Evolutionary conservation across 2,113 vertebrate genomes (phyloP).

Genomic region (Hystrix cristata): DNA sequence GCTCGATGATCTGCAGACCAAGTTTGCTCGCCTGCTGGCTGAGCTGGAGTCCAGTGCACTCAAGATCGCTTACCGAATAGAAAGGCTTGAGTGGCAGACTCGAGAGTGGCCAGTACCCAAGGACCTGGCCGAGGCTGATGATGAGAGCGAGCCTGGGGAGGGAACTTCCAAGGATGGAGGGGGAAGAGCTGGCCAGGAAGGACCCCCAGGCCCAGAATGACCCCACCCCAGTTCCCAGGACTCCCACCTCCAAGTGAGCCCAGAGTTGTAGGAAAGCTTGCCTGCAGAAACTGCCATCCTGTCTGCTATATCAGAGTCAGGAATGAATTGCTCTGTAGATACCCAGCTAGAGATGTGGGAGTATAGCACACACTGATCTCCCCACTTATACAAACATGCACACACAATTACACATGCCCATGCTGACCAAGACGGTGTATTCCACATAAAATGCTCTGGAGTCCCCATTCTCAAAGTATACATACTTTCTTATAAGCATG

Average conservation of each 20-base stretch:
- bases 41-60: constrained; percentile 92
- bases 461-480: constrained; percentile 19
- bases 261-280: constrained; percentile 30
- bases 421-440: background rate
- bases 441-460: background rate
- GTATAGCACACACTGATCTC: background rate
- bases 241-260: background rate
- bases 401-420: background rate
- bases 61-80: constrained; percentile 91
- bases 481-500: background rate
- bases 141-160: constrained; percentile 55
- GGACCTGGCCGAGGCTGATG: constrained; percentile 12
- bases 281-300: background rate
- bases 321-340: background rate
- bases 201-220: constrained; percentile 2
- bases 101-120: constrained; percentile 77
- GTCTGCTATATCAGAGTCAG: background rate
- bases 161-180: background rate
- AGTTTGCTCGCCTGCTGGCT: constrained; percentile 92
- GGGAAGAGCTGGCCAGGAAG: background rate
- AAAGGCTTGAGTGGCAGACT: constrained; percentile 89
- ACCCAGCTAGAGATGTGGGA: background rate
- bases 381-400: background rate
- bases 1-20: constrained; percentile 92
- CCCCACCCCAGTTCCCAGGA: background rate